phyloP scores from a whole-genome alignment of 2,888 invertebrate genomes.

The Escarpia spicata region DNA sequence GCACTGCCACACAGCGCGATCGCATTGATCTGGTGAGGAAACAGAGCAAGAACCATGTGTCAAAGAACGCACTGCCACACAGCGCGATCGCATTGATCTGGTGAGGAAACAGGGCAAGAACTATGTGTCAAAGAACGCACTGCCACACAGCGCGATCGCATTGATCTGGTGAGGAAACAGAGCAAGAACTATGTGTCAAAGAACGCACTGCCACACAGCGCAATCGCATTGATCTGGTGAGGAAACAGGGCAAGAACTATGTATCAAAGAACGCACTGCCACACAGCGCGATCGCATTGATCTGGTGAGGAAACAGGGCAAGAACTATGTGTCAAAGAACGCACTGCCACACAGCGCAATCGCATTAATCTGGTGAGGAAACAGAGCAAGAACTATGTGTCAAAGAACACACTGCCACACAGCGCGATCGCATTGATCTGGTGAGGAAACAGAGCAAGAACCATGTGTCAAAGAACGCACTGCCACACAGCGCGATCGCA shows the following conservation, averaged over 20 bases:
- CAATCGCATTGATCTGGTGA: constrained; percentile 55
- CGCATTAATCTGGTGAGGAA: constrained; percentile 53
- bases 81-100: constrained; percentile 57
- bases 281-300: constrained; percentile 55
- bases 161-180: constrained; percentile 51
- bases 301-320: constrained; percentile 43
- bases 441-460: constrained; percentile 9
- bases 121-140: constrained; percentile 45
- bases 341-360: constrained; percentile 50
- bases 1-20: constrained; percentile 50
- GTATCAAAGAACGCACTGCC: constrained; percentile 48
- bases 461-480: constrained; percentile 45
- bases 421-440: constrained; percentile 57
- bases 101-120: constrained; percentile 3
- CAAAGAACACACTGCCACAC: constrained; percentile 51
- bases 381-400: background rate
- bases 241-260: background rate
- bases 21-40: constrained; percentile 53
- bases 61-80: constrained; percentile 51
- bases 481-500: constrained; percentile 51
- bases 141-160: constrained; percentile 51
- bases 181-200: constrained; percentile 37
- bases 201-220: constrained; percentile 49
- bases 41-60: background rate
- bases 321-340: constrained; percentile 41